A percentile compares a stretch with the other conserved stretches of the same genome.
phyloP scores from a whole-genome alignment of 2,888 invertebrate genomes.

The Himalopsyche anomala region DNA sequence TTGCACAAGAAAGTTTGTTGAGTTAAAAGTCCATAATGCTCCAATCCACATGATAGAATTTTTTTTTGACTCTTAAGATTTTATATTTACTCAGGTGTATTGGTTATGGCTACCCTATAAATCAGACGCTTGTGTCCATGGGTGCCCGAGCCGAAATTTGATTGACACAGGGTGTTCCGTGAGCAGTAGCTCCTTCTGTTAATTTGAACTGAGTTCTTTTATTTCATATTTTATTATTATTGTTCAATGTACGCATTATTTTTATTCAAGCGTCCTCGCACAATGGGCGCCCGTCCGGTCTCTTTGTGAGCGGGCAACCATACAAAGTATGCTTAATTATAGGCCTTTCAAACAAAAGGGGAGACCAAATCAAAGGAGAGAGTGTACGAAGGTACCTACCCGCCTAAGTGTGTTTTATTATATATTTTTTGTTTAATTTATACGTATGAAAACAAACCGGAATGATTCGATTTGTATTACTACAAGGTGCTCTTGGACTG shows the following conservation, averaged over 20 bases:
- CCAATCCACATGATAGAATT: too few relatives aligned
- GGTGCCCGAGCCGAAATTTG: slow-evolving; percentile 55
- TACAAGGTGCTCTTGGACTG: not conserved
- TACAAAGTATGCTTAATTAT: slow-evolving; percentile 61
- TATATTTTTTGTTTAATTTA: not conserved
- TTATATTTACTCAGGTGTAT: too few relatives aligned
- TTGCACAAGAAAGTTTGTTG: too few relatives aligned
- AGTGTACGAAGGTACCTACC: not conserved
- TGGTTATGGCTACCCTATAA: not conserved
- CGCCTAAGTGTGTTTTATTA: slow-evolving; percentile 2
- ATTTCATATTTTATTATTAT: slow-evolving; percentile 56
- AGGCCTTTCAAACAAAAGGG: slow-evolving; percentile 55
- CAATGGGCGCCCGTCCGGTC: slow-evolving; percentile 63
- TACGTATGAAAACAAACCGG: slow-evolving; percentile 18
- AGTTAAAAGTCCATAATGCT: too few relatives aligned
- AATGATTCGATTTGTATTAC: not conserved
- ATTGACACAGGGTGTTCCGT: slow-evolving; percentile 64
- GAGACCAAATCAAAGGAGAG: slow-evolving; percentile 45
- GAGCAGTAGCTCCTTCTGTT: slow-evolving; percentile 60
- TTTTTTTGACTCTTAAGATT: too few relatives aligned
- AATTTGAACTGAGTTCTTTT: slow-evolving; percentile 59
- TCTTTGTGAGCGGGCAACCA: slow-evolving; percentile 57
- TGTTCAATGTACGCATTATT: slow-evolving; percentile 54
- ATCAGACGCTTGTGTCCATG: not conserved
- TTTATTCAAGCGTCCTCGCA: slow-evolving; percentile 51